Base-by-base conservation (phyloP, 2,888 invertebrate species). In the Sminthurinus aureus region DNA sequence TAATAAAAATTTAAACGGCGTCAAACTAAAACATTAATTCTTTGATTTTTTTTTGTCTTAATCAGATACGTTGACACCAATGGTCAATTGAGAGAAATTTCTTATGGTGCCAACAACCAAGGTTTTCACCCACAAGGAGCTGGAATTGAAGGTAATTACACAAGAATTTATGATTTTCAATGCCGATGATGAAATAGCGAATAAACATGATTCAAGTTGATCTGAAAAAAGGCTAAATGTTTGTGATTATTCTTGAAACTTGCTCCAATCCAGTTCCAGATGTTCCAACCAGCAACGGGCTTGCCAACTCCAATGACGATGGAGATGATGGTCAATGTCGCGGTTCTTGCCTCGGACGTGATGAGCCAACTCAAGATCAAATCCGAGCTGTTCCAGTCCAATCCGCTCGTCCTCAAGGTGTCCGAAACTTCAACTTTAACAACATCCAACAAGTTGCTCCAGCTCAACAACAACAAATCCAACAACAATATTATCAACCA, bases 81-180 rank as follows among this genome's bases (percentile, higher is more conserved):
- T 13, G 96, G 96, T 0, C 93, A 93, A 92, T 93, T 94, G 0
- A 92, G 96, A 82, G 95, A 96, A 90, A 93, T 96, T 26, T 95
- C 96, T 86, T 97, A 97, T 89, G 96, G 96, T 1, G 96, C 96
- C 0, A 92, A 93, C 89, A 92, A 93, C 89, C 91, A 95, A 82
- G 96, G 96, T 71, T 96, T 96, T 90, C 95, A 95, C 89, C 96
- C 96, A 0, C 93, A 93, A 89, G 96, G 95, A 0, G 96, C 96
- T 89, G 96, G 96, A 69, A 96, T 96, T 67, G 13, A 12, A 11
- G 58, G 58, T 89, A 95, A 94, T 26, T 22, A 26, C 50, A n/a
- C 83, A n/a, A 58, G 15, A 9, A 58, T 58, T 58, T 58, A 58
- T 12, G 11, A 12, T 58, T 58, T 12, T 12, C 15, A 58, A 58